A percentile compares a stretch with the other conserved stretches of the same genome.
Conservation (phyloP, 2,888 invertebrate genomes). For the Coecobrya sp. region DNA sequence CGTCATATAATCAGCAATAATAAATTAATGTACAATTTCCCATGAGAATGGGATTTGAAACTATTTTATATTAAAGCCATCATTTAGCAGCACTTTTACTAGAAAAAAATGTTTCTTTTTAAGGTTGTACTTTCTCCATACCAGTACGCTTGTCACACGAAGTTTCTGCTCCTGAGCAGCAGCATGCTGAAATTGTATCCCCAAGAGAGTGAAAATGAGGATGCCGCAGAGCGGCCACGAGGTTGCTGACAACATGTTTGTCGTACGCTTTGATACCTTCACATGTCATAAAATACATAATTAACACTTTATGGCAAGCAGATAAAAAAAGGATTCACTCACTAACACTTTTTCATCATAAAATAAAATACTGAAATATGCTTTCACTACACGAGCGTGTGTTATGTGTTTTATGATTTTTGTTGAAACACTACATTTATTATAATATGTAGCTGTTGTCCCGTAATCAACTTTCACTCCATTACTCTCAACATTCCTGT, state of each 20-base stretch:
- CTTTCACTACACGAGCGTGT: neutral
- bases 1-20: neutral
- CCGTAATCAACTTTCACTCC: constrained; percentile 47
- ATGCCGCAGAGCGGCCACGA: constrained; percentile 80
- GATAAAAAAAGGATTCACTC: neutral
- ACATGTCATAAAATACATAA: constrained; percentile 66
- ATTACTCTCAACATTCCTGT: neutral
- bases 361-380: neutral
- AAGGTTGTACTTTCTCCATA: constrained; percentile 54
- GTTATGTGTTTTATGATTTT: neutral
- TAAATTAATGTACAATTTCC: too few species aligned
- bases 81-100: neutral
- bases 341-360: neutral
- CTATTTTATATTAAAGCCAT: too few species aligned
- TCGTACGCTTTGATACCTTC: constrained; percentile 73
- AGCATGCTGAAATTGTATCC: constrained; percentile 67
- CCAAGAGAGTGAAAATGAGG: constrained; percentile 51
- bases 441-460: neutral
- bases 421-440: neutral
- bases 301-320: constrained; percentile 6
- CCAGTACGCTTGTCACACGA: constrained; percentile 83
- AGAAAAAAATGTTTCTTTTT: constrained; percentile 20
- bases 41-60: too few species aligned
- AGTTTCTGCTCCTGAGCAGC: constrained; percentile 80
- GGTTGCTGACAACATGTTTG: constrained; percentile 63